phyloP scores from a whole-genome alignment of 2,797 vertebrate genomes.

The Tenualosa ilisha region DNA sequence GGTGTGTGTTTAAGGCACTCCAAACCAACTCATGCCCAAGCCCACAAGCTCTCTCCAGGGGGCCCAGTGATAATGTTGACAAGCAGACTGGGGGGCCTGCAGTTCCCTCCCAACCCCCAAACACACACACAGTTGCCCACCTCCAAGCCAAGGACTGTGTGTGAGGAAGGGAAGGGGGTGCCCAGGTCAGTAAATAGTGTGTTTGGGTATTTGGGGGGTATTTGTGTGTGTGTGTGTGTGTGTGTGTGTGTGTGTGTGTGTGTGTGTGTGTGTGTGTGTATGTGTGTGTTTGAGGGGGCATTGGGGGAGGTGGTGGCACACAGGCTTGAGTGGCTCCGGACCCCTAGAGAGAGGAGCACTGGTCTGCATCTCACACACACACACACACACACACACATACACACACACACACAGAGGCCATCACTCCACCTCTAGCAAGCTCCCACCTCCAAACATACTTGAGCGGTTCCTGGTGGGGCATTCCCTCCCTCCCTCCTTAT shows the following conservation, averaged over 20 bases:
- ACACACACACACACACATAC: not conserved
- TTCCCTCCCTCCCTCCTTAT: not conserved
- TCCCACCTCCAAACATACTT: not conserved
- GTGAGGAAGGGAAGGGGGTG: not conserved
- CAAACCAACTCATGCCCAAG: not conserved
- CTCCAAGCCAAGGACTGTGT: not conserved
- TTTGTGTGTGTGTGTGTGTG: not conserved
- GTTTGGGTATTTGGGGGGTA: not conserved
- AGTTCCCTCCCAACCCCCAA: not conserved
- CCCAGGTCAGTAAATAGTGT: not conserved
- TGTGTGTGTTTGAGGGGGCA: not conserved
- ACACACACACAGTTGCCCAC: not conserved
- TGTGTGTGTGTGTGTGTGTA: not conserved
- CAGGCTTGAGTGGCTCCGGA: not conserved
- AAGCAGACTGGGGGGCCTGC: not conserved
- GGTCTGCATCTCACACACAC: not conserved
- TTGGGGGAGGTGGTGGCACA: not conserved
- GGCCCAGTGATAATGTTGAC: slow-evolving; percentile 8
- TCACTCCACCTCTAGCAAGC: not conserved
- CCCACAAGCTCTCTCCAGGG: not conserved
- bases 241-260: not conserved
- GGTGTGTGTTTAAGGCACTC: not conserved
- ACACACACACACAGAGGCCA: not conserved
- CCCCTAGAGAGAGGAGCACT: slow-evolving; percentile 18
- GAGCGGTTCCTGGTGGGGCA: not conserved